phyloP scores from a whole-genome alignment of 2,797 vertebrate species.

The Sebastes taczanowskii region DNA sequence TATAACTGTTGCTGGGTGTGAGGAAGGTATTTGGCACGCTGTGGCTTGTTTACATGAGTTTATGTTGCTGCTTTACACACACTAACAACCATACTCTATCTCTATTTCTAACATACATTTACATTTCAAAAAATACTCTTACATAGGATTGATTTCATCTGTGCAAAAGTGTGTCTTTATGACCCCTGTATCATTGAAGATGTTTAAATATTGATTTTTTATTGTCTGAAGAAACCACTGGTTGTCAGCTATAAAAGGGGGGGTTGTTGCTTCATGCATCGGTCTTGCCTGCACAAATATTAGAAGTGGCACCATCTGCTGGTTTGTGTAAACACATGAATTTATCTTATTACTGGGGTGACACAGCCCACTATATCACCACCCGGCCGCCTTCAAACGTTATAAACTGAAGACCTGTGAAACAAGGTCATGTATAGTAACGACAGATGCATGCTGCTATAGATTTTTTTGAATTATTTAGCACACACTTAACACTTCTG shows the following conservation, averaged over 20 bases:
- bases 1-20: slow-evolving; percentile 24
- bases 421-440: background rate
- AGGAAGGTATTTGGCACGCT: slow-evolving; percentile 7
- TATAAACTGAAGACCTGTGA: background rate
- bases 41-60: slow-evolving; percentile 33
- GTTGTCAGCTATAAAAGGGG: background rate
- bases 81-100: background rate
- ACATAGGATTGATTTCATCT: background rate
- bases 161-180: background rate
- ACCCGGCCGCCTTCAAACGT: background rate
- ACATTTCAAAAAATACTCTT: background rate
- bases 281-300: slow-evolving; percentile 37
- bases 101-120: background rate
- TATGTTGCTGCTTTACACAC: background rate
- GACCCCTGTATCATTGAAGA: background rate
- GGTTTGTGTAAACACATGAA: slow-evolving; percentile 54
- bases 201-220: slow-evolving; percentile 37
- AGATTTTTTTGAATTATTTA: background rate
- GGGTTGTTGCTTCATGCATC: background rate
- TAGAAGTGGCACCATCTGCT: slow-evolving; percentile 70
- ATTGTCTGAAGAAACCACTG: background rate
- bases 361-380: slow-evolving; percentile 19
- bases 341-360: slow-evolving; percentile 19
- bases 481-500: background rate
- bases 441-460: background rate